Evolutionary conservation across 2,888 invertebrate genomes (phyloP).

Genomic region (Heteromurus nitidus): DNA sequence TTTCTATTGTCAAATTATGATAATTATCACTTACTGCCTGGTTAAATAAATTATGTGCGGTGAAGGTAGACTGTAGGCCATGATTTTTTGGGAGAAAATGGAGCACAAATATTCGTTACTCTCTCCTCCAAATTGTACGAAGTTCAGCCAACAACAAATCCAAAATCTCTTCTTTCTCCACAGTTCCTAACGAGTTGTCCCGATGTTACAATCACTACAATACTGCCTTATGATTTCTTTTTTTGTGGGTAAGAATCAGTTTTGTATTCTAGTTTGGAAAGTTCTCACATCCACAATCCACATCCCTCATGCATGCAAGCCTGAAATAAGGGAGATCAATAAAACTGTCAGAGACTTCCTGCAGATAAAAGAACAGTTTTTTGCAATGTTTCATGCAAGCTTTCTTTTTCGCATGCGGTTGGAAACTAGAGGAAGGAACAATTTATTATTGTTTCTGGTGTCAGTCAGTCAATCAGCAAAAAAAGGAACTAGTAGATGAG

Average conservation of each 20-base stretch:
- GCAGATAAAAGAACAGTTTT: too few species aligned
- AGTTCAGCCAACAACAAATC: too few species aligned
- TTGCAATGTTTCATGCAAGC: background rate
- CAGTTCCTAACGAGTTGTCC: too few species aligned
- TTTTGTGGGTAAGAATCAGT: too few species aligned
- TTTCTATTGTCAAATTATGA: background rate
- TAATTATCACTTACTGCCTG: constrained; percentile 28
- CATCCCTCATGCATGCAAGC: background rate
- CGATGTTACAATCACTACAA: too few species aligned
- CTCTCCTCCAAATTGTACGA: background rate
- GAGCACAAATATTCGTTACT: background rate
- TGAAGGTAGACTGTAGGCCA: constrained; percentile 40
- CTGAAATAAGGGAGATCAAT: constrained; percentile 28
- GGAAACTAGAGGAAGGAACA: background rate
- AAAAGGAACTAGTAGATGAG: too few species aligned
- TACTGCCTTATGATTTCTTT: too few species aligned
- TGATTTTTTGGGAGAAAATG: background rate
- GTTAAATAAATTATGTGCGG: constrained; percentile 42
- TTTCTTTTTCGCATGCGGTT: too few species aligned
- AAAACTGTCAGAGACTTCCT: constrained; percentile 25
- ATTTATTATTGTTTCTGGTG: constrained; percentile 23
- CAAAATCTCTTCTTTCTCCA: too few species aligned
- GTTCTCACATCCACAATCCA: too few species aligned
- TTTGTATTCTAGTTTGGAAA: too few species aligned
- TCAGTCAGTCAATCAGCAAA: background rate